Base-by-base conservation (phyloP, 2,113 vertebrate species). In the Macrotus californicus region DNA sequence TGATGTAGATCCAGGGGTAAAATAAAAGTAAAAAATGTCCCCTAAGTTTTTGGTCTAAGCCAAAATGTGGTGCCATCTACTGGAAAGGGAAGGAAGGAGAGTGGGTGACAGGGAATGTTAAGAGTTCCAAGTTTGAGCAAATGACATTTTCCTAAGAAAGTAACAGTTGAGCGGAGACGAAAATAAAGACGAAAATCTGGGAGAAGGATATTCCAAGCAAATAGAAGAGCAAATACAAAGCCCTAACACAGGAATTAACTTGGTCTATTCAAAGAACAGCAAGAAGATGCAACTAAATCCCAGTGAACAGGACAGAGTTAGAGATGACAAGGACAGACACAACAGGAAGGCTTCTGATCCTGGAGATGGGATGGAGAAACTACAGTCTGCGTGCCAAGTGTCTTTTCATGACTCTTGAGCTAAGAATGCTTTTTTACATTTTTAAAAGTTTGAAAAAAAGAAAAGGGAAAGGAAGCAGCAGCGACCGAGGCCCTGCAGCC, bases 141-240 rank as follows among this genome's bases (percentile, higher is more conserved):
- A 43, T 21, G 31, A 48, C n/a, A 73, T 36, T 41, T 91, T 87
- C 87, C 50, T 88, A 41, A 92, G 66, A 94, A 96, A 95, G 41
- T 86, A 95, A 75, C 15, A 94, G 69, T 18, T 80, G 16, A 89
- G 8, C 6, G 39, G 19, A 94, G 26, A 70, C 29, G 31, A 75
- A 12, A 93, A 72, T 56, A 24, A 88, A 93, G 31, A 73, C 12
- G 31, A 31, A 75, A 84, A 87, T 48, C 15, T 64, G 50, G 43
- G 16, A 87, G 31, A 91, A 21, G 31, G n/a, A 24, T 11, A 52
- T 66, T 79, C 70, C 3, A 66, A 36, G 86, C 41, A 59, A 90
- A 76, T 7, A n/a, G 50, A 69, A 91, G 36, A 89, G 77, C 36
- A 96, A 75, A 89, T 3, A 69, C n/a, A 52, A 86, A 59, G 43